Conservation (phyloP, 2,113 vertebrate genomes). For the Podilymbus podiceps region DNA sequence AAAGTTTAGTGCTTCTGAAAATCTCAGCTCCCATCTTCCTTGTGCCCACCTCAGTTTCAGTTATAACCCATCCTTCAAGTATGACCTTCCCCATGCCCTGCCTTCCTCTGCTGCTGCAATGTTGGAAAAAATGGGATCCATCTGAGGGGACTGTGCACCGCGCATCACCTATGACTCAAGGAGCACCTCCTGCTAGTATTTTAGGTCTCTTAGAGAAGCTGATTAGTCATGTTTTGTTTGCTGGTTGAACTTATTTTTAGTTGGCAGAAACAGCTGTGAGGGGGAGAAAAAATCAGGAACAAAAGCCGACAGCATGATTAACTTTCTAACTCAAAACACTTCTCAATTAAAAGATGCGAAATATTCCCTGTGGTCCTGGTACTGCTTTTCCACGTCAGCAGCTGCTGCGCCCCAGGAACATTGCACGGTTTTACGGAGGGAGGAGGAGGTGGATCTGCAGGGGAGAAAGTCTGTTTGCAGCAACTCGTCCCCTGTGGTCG, state of each 20-base stretch:
- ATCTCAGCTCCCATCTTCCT: not conserved
- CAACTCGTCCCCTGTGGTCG: rapidly evolving
- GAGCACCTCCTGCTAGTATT: not conserved
- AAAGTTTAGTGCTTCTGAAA: not conserved
- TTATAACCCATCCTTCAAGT: not conserved
- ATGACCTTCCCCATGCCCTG: not conserved
- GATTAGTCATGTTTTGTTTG: not conserved
- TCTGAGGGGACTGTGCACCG: not conserved
- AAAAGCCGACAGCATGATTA: not conserved
- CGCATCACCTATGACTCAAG: not conserved
- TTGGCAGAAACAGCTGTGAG: conserved; percentile 42
- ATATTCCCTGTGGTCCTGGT: not conserved
- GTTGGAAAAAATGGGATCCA: not conserved
- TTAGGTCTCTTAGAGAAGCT: not conserved
- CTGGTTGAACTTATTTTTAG: conserved; percentile 26
- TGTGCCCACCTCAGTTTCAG: not conserved
- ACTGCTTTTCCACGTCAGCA: not conserved
- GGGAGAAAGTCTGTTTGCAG: not conserved
- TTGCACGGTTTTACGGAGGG: rapidly evolving
- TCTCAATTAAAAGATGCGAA: not conserved
- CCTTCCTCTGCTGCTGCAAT: not conserved
- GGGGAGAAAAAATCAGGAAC: conserved; percentile 23
- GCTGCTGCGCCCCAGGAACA: not conserved
- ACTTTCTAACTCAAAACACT: not conserved
- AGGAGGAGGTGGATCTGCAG: rapidly evolving